phyloP scores from a whole-genome alignment of 2,113 vertebrate species.

The Anarrhichthys ocellatus region DNA sequence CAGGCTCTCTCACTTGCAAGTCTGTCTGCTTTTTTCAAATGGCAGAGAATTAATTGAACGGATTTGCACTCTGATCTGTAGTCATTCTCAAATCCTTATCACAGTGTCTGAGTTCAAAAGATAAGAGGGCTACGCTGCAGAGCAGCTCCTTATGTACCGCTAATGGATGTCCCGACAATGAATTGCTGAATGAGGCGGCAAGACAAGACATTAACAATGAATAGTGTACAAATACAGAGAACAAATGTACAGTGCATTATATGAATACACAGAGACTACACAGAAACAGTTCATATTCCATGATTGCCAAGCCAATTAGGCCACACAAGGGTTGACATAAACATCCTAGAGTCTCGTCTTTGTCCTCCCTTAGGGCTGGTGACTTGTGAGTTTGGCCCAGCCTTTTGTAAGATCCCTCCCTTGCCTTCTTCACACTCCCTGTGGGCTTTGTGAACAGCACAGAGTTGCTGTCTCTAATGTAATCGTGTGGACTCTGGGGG shows the following conservation, averaged over 20 bases:
- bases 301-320: slow-evolving; percentile 62
- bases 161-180: slow-evolving; percentile 58
- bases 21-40: slow-evolving; percentile 46
- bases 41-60: slow-evolving; percentile 58
- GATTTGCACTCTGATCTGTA: slow-evolving; percentile 64
- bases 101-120: slow-evolving; percentile 61
- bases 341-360: slow-evolving; percentile 45
- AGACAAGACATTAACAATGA: slow-evolving; percentile 66
- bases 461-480: slow-evolving; percentile 64
- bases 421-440: slow-evolving; percentile 65
- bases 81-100: slow-evolving; percentile 69
- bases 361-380: slow-evolving; percentile 48
- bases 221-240: slow-evolving; percentile 44
- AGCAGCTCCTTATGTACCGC: slow-evolving; percentile 42
- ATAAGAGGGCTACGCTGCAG: slow-evolving; percentile 38
- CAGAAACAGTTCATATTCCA: slow-evolving; percentile 32
- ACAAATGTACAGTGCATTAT: slow-evolving; percentile 53
- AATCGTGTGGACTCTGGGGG: slow-evolving; percentile 49
- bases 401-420: slow-evolving; percentile 53
- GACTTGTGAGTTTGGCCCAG: slow-evolving; percentile 32
- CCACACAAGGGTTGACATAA: slow-evolving; percentile 44
- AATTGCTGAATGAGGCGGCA: slow-evolving; percentile 43
- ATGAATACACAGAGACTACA: slow-evolving; percentile 41
- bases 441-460: slow-evolving; percentile 53
- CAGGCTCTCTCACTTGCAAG: slow-evolving; percentile 34